These are phyloP conservation scores for Cynaeus angustus DNA, from an alignment of 2,888 invertebrate species.

Conservation along the genomic window DNA sequence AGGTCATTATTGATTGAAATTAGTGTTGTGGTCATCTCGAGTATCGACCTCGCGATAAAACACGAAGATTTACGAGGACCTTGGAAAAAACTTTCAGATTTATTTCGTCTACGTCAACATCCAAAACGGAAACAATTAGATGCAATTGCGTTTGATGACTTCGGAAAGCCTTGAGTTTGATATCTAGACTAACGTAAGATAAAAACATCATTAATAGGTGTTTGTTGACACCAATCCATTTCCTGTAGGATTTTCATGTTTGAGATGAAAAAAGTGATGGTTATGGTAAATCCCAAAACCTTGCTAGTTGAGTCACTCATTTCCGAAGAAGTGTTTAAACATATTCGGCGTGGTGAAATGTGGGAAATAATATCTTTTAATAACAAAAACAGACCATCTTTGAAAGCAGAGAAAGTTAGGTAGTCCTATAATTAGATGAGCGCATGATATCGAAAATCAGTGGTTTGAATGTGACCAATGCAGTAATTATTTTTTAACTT, in stretches of 20 bases:
- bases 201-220: not conserved
- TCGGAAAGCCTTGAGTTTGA: constrained; percentile 14
- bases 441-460: no score
- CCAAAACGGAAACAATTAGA: constrained; percentile 33
- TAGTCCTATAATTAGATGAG: no score
- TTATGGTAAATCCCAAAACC: constrained; percentile 2
- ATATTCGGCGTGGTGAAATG: no score
- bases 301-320: constrained; percentile 7
- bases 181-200: constrained; percentile 15
- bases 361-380: no score
- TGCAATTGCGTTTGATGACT: constrained; percentile 19
- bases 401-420: no score
- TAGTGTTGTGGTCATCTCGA: constrained; percentile 33
- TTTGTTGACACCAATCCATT: constrained; percentile 4
- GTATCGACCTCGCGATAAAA: constrained; percentile 32
- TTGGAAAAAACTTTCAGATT: constrained; percentile 33
- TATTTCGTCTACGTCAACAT: constrained; percentile 22
- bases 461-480: no score
- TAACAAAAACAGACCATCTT: no score
- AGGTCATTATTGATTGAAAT: constrained; percentile 26
- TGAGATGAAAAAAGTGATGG: not conserved
- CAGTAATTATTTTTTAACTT: no score
- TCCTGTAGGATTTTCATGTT: not conserved
- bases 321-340: not conserved
- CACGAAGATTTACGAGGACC: constrained; percentile 32